Evolutionary conservation across 2,888 invertebrate genomes (phyloP).

Genomic region (Trichopoda pennipes): DNA sequence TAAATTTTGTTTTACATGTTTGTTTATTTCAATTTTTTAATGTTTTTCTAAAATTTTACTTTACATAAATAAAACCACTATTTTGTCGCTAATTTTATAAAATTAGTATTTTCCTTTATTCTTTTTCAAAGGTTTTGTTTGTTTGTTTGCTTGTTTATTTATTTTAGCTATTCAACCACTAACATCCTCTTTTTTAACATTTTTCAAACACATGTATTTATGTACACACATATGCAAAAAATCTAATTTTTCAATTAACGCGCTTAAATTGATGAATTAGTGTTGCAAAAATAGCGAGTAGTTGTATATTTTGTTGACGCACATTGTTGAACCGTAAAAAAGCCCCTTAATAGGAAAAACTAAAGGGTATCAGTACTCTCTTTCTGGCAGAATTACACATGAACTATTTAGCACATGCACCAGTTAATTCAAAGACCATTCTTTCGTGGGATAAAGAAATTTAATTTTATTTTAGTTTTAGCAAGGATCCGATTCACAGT

Average conservation of each 20-base stretch:
- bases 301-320: no score
- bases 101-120: conserved; percentile 62
- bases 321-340: no score
- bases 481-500: no score
- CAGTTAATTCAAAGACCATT: no score
- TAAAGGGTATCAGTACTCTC: no score
- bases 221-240: conserved; percentile 14
- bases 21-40: background rate
- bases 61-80: conserved; percentile 57
- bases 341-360: no score
- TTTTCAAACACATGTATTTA: background rate
- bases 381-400: no score
- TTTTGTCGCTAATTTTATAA: conserved; percentile 65
- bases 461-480: no score
- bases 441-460: no score
- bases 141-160: conserved; percentile 31
- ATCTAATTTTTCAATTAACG: conserved; percentile 72
- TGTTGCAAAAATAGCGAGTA: background rate
- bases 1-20: background rate
- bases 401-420: no score
- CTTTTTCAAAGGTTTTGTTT: conserved; percentile 50
- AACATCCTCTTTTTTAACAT: conserved; percentile 59
- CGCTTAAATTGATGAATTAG: conserved; percentile 38
- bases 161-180: conserved; percentile 51
- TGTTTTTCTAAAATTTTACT: conserved; percentile 12